phyloP scores from a whole-genome alignment of 2,888 invertebrate species.

The Phoenoteleia sp. region DNA sequence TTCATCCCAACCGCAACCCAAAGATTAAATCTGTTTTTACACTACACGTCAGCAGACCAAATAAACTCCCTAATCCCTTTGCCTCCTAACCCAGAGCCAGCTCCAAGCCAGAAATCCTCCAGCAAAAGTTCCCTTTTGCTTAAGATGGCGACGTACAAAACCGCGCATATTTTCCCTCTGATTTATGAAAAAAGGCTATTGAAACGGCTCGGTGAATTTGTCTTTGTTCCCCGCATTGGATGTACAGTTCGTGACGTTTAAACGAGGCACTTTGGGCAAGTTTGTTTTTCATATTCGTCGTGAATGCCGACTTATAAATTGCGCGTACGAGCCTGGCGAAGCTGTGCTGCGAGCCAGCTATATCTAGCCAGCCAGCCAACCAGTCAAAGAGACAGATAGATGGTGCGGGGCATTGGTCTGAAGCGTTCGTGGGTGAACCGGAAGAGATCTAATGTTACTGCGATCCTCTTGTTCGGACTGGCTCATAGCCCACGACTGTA shows the following conservation, averaged over 20 bases:
- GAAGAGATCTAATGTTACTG: conserved; percentile 79
- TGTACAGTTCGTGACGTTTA: conserved; percentile 8
- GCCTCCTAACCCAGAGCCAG: no score
- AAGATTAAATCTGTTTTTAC: no score
- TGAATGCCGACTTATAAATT: conserved; percentile 53
- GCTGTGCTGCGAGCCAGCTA: conserved; percentile 12
- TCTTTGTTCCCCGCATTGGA: conserved; percentile 12
- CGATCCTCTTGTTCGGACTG: conserved; percentile 72
- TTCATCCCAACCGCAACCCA: no score
- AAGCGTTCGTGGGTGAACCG: conserved; percentile 69
- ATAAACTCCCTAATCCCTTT: no score
- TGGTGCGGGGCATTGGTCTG: conserved; percentile 36
- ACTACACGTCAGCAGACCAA: no score
- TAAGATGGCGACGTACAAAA: background rate
- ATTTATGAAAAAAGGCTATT: conserved; percentile 7
- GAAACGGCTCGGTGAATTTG: conserved; percentile 7
- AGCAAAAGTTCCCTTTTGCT: no score
- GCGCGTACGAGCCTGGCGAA: conserved; percentile 45
- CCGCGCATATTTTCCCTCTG: conserved; percentile 1
- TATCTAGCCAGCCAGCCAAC: conserved; percentile 23
- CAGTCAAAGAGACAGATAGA: conserved; percentile 48
- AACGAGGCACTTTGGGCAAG: conserved; percentile 43
- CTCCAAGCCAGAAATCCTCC: no score
- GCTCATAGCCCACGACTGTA: conserved; percentile 75
- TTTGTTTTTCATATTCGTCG: conserved; percentile 60